Base-by-base conservation (phyloP, 2,113 vertebrate species). In the Vidua macroura region DNA sequence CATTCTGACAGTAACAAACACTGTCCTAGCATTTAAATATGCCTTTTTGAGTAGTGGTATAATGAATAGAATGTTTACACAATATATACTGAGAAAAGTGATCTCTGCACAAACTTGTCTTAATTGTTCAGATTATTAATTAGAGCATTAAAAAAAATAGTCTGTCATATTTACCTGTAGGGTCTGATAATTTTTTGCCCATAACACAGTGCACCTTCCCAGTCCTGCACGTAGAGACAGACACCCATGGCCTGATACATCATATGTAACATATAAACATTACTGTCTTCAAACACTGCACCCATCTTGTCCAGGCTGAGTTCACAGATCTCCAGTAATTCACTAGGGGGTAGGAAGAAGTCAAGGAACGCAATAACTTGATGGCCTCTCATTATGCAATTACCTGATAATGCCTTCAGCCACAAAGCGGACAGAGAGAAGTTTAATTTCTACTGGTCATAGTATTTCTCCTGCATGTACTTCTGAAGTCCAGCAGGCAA, bases 201-300 rank as follows among this genome's bases (percentile, higher is more conserved):
- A 0, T 99, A 99, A 49, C 96, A 95, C 80, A 99, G 95, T 0
- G 99, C 99, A 51, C 98, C 98, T 4, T 99, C 98, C 97, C 98
- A 97, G 93, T 99, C 98, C 64, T 98, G 97, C 98, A 98, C 96
- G 10, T 98, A 99, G 33, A 99, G 94, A 91, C 99, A 99, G 68
- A 99, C 98, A 7, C 99, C 99, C 99, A 99, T 99, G 93, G 99
- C 99, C 95, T 99, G 99, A 97, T 99, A 99, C 98, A 98, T 99
- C 99, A 99, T 99, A 95, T 99, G 99, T 43, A 99, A 96, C 98
- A 99, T 98, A 97, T 99, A 99, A 68, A 99, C 98, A 15, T 99
- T 99, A 53, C 98, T 97, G 55, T 99, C 98, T 43, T 98, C 98
- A 44, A 99, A 99, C 75, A 99, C 97, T 0, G 97, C 77, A 72